Evolutionary conservation across 1,140 invertebrate genomes (phyloP).

Genomic region (Diorhabda sublineata): DNA sequence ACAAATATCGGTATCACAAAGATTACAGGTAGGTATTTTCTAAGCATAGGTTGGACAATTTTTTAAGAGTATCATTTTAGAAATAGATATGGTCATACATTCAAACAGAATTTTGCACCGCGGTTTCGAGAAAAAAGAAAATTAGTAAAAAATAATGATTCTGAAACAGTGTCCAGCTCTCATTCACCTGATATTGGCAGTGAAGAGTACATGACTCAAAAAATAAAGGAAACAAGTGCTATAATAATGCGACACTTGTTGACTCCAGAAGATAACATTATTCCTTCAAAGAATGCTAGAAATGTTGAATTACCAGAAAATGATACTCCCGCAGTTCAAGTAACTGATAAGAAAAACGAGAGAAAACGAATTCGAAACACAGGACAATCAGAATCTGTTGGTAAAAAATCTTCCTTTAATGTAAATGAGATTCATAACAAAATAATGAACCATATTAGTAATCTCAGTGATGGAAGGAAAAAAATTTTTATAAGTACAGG

Average conservation of each 20-base stretch:
- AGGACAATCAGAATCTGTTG: no score
- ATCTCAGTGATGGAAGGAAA: constrained; percentile 36
- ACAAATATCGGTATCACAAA: no score
- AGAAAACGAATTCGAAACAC: no score
- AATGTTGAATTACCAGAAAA: background rate
- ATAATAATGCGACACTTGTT: constrained; percentile 39
- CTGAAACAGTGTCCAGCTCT: constrained; percentile 16
- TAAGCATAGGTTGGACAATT: no score
- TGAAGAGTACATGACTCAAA: constrained; percentile 36
- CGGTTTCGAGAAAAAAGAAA: background rate
- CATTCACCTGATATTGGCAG: constrained; percentile 34
- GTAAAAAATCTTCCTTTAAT: constrained; percentile 3
- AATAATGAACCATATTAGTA: constrained; percentile 39
- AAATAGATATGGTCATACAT: background rate
- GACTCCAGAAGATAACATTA: constrained; percentile 24
- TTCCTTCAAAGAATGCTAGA: constrained; percentile 4
- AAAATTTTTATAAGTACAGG: constrained; percentile 37
- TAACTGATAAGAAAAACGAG: no score
- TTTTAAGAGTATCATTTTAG: no score
- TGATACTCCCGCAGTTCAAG: no score
- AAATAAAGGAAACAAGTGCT: constrained; percentile 39
- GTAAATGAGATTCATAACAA: constrained; percentile 36
- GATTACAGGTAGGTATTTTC: no score
- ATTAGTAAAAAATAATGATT: background rate
- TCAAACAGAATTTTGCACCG: background rate